A percentile compares a stretch with the other conserved stretches of the same genome.
These are phyloP conservation scores for Nemotelus nigrinus DNA, from an alignment of 2,888 invertebrate genomes.

Conservation along the genomic window DNA sequence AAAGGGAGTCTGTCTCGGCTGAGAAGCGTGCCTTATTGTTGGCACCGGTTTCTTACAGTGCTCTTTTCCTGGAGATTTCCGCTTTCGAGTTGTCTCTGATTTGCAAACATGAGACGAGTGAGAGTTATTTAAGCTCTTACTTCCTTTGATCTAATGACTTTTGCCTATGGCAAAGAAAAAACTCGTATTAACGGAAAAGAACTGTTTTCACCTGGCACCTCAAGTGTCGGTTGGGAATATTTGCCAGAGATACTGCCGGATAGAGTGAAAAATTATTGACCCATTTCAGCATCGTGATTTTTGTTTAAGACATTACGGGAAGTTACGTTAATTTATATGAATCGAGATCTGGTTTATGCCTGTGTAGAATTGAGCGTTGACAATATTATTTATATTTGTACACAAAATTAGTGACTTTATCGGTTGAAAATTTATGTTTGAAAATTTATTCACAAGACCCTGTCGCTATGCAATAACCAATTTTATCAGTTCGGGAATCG, in stretches of 20 bases:
- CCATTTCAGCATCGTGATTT: neutral
- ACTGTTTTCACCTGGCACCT: constrained; percentile 32
- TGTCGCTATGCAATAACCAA: no score
- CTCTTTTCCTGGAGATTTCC: constrained; percentile 35
- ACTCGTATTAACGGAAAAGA: constrained; percentile 13
- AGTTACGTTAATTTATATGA: no score
- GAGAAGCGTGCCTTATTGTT: constrained; percentile 39
- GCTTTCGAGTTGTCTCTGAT: constrained; percentile 36
- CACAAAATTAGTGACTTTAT: no score
- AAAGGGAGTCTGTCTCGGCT: constrained; percentile 10
- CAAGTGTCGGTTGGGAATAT: constrained; percentile 8
- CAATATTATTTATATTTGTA: no score
- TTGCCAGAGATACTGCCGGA: neutral
- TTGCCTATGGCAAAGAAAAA: constrained; percentile 9
- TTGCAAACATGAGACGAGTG: constrained; percentile 37
- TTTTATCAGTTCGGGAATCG: no score
- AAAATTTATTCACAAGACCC: no score
- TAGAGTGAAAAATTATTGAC: constrained; percentile 17
- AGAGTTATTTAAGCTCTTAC: constrained; percentile 37
- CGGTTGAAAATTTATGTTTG: no score
- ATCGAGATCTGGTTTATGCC: no score
- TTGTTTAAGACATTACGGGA: no score
- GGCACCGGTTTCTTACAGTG: constrained; percentile 10
- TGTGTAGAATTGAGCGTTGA: no score
- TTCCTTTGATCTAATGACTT: constrained; percentile 41